These are phyloP conservation scores for Drosophila murphyi DNA, from an alignment of 1,140 invertebrate species.

Conservation along the genomic window DNA sequence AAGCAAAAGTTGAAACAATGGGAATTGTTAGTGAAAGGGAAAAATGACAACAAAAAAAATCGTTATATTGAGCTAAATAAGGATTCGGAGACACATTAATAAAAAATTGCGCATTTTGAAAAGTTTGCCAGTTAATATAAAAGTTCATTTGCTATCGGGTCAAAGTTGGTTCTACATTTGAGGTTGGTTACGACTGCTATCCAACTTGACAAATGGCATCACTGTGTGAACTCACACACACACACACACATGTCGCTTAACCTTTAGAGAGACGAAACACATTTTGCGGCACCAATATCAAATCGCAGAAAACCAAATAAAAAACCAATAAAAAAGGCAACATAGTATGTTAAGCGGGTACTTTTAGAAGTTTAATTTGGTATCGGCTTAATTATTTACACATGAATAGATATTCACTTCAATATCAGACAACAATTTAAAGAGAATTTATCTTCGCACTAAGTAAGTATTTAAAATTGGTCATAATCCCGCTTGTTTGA, in stretches of 20 bases:
- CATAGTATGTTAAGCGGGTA: neutral
- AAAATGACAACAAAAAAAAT: neutral
- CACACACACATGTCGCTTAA: slow-evolving; percentile 16
- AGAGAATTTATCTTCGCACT: neutral
- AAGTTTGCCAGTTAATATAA: slow-evolving; percentile 72
- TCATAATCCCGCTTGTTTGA: too few species aligned
- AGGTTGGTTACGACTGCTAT: neutral
- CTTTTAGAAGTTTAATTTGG: neutral
- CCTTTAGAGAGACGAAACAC: neutral
- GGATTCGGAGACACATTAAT: slow-evolving; percentile 65
- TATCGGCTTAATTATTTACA: neutral
- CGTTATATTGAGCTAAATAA: slow-evolving; percentile 52
- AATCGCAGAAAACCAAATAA: slow-evolving; percentile 46
- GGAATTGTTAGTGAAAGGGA: slow-evolving; percentile 51
- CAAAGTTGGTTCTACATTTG: slow-evolving; percentile 28
- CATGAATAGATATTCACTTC: neutral
- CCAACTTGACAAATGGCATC: slow-evolving; percentile 73
- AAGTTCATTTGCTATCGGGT: slow-evolving; percentile 52
- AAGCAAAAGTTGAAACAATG: slow-evolving; percentile 63
- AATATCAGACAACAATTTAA: neutral
- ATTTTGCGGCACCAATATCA: slow-evolving; percentile 44
- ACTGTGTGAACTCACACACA: slow-evolving; percentile 32
- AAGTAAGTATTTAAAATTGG: too few species aligned
- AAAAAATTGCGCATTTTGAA: slow-evolving; percentile 60
- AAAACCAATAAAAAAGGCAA: slow-evolving; percentile 19